A percentile compares a stretch with the other conserved stretches of the same genome.
phyloP scores from a whole-genome alignment of 2,888 invertebrate species.

The Acanthosoma haemorrhoidale region DNA sequence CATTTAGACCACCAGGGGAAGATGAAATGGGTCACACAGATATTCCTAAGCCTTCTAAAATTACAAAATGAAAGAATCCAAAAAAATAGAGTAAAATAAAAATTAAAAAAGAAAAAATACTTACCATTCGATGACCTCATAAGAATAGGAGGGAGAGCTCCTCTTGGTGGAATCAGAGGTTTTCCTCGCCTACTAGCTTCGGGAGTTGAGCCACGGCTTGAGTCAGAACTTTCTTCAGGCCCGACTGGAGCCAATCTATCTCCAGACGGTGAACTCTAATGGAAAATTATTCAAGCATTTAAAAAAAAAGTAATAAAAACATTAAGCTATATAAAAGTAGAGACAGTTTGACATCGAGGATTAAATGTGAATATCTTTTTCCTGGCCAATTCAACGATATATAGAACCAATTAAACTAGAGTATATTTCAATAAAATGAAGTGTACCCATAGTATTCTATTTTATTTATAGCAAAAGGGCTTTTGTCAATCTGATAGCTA shows the following conservation, averaged over 20 bases:
- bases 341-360: too few species aligned
- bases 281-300: too few species aligned
- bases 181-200: slow-evolving; percentile 46
- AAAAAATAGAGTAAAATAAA: not conserved
- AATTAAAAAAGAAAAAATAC: not conserved
- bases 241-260: slow-evolving; percentile 37
- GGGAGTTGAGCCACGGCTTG: slow-evolving; percentile 50
- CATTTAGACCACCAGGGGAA: slow-evolving; percentile 28
- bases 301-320: too few species aligned
- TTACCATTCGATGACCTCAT: slow-evolving; percentile 47
- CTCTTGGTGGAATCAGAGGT: slow-evolving; percentile 57
- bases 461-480: too few species aligned
- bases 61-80: not conserved
- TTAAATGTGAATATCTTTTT: too few species aligned
- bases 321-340: too few species aligned
- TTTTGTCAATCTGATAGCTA: too few species aligned
- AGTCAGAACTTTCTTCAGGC: slow-evolving; percentile 46
- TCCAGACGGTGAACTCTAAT: slow-evolving; percentile 36
- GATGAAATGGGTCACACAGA: slow-evolving; percentile 31
- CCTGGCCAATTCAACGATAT: too few species aligned
- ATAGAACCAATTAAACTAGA: too few species aligned
- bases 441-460: too few species aligned
- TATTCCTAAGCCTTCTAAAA: slow-evolving; percentile 8
- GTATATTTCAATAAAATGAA: too few species aligned
- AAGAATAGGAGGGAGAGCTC: slow-evolving; percentile 55